Percentiles rank a stretch among this genome's conserved stretches.
These are phyloP conservation scores for Cremastinae sp. DNA, from an alignment of 2,888 invertebrate species.

Conservation along the genomic window DNA sequence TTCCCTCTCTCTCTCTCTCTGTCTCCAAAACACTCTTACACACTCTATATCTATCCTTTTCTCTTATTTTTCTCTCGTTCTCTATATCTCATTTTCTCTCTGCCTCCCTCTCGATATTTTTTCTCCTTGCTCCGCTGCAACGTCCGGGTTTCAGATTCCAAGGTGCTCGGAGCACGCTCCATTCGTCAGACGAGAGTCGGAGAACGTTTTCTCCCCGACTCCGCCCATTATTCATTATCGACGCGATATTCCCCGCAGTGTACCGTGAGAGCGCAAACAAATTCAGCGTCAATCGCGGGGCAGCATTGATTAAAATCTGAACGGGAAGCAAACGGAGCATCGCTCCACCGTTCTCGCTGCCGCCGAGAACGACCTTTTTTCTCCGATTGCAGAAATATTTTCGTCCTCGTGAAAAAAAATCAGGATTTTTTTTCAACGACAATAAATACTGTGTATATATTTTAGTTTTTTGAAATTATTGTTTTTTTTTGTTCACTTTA, in stretches of 20 bases:
- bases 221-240: slow-evolving; percentile 47
- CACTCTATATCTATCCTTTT: slow-evolving; percentile 31
- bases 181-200: background rate
- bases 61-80: background rate
- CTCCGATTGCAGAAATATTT: no score
- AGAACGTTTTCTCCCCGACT: slow-evolving; percentile 25
- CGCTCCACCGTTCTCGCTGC: no score
- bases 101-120: background rate
- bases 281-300: slow-evolving; percentile 1
- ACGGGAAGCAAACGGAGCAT: slow-evolving; percentile 6
- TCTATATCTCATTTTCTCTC: background rate
- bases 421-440: no score
- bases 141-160: slow-evolving; percentile 2
- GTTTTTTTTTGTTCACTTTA: background rate
- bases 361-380: no score
- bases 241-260: slow-evolving; percentile 22
- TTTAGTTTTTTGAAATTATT: background rate
- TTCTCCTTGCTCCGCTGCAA: slow-evolving; percentile 12
- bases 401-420: no score
- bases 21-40: background rate
- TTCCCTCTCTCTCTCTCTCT: background rate
- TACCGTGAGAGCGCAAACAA: slow-evolving; percentile 1
- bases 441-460: no score
- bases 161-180: slow-evolving; percentile 3
- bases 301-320: slow-evolving; percentile 24